These are phyloP conservation scores for Helobdella robusta DNA, from an alignment of 2,888 invertebrate genomes.

Conservation along the genomic window DNA sequence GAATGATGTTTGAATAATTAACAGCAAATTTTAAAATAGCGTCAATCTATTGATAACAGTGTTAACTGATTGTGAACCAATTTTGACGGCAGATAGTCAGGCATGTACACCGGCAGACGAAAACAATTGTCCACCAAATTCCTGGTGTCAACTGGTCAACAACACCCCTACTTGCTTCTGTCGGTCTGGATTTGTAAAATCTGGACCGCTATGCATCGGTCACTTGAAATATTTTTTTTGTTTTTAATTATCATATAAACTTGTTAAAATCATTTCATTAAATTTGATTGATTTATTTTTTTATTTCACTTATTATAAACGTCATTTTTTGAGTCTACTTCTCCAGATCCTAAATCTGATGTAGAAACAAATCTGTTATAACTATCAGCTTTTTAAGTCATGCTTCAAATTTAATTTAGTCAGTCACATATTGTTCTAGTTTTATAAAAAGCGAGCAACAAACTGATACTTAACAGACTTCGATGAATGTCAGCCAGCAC, in stretches of 20 bases:
- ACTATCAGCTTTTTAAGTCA: too few relatives aligned
- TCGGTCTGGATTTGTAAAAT: not conserved
- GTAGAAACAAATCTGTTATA: too few relatives aligned
- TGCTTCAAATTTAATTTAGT: not conserved
- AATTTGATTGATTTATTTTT: not conserved
- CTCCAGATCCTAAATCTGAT: too few relatives aligned
- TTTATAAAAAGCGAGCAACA: not conserved
- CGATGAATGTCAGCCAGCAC: conserved; percentile 5
- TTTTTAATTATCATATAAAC: not conserved
- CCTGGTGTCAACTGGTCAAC: conserved; percentile 10
- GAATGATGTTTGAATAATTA: too few relatives aligned
- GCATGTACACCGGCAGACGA: too few relatives aligned
- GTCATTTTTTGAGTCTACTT: not conserved
- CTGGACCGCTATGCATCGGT: conserved; percentile 7
- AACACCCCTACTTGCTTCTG: not conserved
- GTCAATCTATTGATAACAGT: too few relatives aligned
- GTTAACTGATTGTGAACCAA: too few relatives aligned
- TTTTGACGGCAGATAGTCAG: too few relatives aligned
- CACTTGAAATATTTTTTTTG: not conserved
- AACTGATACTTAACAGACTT: not conserved
- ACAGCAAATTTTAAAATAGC: too few relatives aligned
- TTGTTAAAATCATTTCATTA: not conserved
- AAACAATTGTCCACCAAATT: not conserved
- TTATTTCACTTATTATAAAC: not conserved
- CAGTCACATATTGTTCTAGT: not conserved